Base-by-base conservation (phyloP, 2,113 vertebrate species). In the Aphyosemion australe region DNA sequence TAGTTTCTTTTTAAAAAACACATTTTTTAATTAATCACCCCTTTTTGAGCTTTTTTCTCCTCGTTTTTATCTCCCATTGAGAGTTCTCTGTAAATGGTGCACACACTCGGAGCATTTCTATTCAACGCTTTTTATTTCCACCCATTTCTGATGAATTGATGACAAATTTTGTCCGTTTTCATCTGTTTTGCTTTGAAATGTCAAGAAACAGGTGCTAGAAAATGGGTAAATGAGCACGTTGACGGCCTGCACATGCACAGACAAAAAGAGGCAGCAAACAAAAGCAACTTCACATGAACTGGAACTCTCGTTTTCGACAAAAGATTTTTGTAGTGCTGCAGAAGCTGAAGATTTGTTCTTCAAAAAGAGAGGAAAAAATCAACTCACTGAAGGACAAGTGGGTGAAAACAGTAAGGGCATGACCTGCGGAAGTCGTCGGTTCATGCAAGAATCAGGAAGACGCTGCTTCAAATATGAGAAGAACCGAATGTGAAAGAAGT, bases 371-470 rank as follows among this genome's bases (percentile, higher is more conserved):
- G 42, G 42, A 53, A 4, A 43, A 61, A 49, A 59, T 56, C 16
- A 57, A 80, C 68, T 53, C 32, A 15, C 26, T 53, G 59, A 65
- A 65, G 21, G 64, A 77, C 8, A 15, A 73, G 66, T 49, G 61
- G 61, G 49, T 2, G 4, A 37, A 19, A 57, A 68, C n/a, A 59
- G 68, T 26, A 26, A 26, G 45, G 55, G 46, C 5, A 47, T 20
- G 67, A 79, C 72, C 70, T 39, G 49, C 8, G 18, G 61, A 72
- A 76, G 76, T 78, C 75, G 37, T 61, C 62, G 48, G 68, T 69
- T 71, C 66, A 66, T 46, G 60, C 15, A 10, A 78, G 72, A 73
- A 81, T 69, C 20, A 64, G 50, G 52, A 71, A 12, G 60, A 64
- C 41, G 8, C 1, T 8, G 58, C 19, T 12, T 19, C 52, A 55